Conservation (phyloP, 1,140 invertebrate species). For the Sesamia nonagrioides region DNA sequence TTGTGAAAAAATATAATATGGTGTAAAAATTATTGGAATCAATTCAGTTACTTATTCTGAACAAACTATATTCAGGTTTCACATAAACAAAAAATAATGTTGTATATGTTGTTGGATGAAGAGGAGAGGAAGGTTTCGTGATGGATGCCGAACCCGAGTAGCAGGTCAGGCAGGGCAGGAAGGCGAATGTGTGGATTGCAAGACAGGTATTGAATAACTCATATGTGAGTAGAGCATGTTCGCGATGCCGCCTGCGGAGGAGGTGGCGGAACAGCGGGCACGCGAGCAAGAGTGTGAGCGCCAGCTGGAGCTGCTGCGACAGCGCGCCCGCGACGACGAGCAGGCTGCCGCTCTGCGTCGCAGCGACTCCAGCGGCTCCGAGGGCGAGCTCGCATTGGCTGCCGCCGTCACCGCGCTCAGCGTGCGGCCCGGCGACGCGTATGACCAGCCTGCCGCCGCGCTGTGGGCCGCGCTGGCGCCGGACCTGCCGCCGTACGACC, state of each 20-base stretch:
- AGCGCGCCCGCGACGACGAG: neutral
- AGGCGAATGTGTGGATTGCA: too few species aligned
- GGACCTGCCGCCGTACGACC: neutral
- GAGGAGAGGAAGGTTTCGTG: too few species aligned
- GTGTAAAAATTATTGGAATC: too few species aligned
- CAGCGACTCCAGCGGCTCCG: conserved; percentile 57
- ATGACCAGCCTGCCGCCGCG: neutral
- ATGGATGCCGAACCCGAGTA: too few species aligned
- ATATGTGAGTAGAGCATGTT: conserved; percentile 49
- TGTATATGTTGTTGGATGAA: too few species aligned
- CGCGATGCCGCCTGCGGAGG: conserved; percentile 64
- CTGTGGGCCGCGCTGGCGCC: conserved; percentile 19
- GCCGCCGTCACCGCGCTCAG: conserved; percentile 45
- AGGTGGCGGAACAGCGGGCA: conserved; percentile 62
- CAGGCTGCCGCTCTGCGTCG: neutral
- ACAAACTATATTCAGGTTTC: too few species aligned
- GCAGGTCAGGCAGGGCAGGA: too few species aligned
- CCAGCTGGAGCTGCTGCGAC: conserved; percentile 11
- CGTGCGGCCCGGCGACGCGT: conserved; percentile 7
- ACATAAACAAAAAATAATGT: too few species aligned
- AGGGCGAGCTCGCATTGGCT: conserved; percentile 55
- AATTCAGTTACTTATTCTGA: too few species aligned
- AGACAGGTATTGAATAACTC: neutral
- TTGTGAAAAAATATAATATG: too few species aligned
- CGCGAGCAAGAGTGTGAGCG: conserved; percentile 44